Conservation (phyloP, 1,140 invertebrate species). For the Drosophila ambigua region DNA sequence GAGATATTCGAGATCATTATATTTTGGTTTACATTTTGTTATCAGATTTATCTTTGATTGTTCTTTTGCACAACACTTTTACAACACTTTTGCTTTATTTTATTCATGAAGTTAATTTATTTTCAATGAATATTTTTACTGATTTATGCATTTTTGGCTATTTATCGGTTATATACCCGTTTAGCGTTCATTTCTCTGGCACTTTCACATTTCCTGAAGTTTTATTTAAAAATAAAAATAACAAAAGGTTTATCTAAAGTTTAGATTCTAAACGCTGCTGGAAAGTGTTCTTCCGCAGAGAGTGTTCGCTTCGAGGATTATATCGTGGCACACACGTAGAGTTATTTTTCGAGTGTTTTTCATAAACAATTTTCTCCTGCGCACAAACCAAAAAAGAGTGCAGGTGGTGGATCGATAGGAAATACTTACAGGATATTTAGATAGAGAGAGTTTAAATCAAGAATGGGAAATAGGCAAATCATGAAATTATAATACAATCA, state of each 20-base stretch:
- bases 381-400: conserved; percentile 53
- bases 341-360: conserved; percentile 72
- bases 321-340: conserved; percentile 40
- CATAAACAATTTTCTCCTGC: conserved; percentile 60
- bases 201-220: conserved; percentile 34
- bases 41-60: conserved; percentile 13
- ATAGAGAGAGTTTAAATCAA: background rate
- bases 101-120: conserved; percentile 16
- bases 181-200: conserved; percentile 28
- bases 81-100: conserved; percentile 10
- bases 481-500: conserved; percentile 11
- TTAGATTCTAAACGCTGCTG: conserved; percentile 35
- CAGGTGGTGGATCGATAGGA: conserved; percentile 3
- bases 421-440: conserved; percentile 9
- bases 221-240: conserved; percentile 43
- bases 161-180: background rate
- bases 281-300: conserved; percentile 49
- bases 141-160: background rate
- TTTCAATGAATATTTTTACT: too few species aligned
- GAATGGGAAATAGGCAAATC: background rate
- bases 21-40: conserved; percentile 10
- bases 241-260: conserved; percentile 25
- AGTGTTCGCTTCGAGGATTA: conserved; percentile 70
- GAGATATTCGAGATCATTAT: conserved; percentile 5
- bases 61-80: conserved; percentile 57